Evolutionary conservation across 2,888 invertebrate genomes (phyloP), one percentile per base, ranked within the genome.

Genomic region (Escarpia spicata): DNA sequence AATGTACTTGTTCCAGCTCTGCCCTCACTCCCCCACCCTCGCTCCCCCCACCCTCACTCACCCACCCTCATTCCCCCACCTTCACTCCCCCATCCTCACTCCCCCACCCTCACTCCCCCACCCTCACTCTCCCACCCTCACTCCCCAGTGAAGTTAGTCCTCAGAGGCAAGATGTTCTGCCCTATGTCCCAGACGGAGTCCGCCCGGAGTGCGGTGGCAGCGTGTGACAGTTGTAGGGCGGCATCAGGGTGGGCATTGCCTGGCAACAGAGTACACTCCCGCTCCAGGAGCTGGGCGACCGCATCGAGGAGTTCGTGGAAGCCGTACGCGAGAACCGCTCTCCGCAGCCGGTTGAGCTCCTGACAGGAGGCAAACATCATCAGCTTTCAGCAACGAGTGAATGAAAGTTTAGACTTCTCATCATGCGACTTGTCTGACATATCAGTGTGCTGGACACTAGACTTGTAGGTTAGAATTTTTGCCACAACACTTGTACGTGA

Each of bases 321-420:
- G 0, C 99, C 99, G 94, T 99, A 97, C 0, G 98, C 98, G 92
- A 99, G 97, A 0, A 99, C 99, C 44, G 99, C 99, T 94, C 98
- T 97, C 10, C 99, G 97, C 58, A 99, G 97, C 91, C 99, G 97
- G 97, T 99, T 99, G 92, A 99, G 97, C 97, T 99, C 99, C 98
- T 98, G 95, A 0, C 95, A 95, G 93, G 94, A 95, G n/a, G 31
- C 31, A 19, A 92, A 92, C 19, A 92, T 26, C 31, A 92, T 31
- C 37, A 43, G n/a, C n/a, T 91, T 26, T 15, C 31, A 92, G 44
- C 10, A 92, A 44, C 43, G 10, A n/a, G 43, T 90, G 10, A 90
- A 92, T 92, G n/a, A 12, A 90, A 92, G 31, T 10, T 37, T 43
- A 75, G 75, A 75, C 75, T 26, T 9, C 52, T 12, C 52, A 9